Evolutionary conservation across 2,888 invertebrate genomes (phyloP).

Genomic region (Aquatica leii): DNA sequence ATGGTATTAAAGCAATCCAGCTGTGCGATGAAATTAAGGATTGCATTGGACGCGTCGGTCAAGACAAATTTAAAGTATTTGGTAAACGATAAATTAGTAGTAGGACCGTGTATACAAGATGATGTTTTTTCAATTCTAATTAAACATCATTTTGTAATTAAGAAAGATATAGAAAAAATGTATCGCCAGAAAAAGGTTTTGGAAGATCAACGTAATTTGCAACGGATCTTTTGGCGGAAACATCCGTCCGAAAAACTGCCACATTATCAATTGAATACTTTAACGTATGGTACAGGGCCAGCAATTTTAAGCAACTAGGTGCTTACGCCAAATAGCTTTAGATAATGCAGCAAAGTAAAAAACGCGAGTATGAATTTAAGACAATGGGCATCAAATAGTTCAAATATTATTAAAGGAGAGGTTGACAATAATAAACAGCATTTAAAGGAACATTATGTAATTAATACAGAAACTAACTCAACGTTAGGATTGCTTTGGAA

Average conservation of each 20-base stretch:
- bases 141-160: conserved; percentile 3
- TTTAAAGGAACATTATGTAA: background rate
- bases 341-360: background rate
- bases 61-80: background rate
- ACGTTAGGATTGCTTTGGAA: conserved; percentile 20
- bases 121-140: conserved; percentile 5
- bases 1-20: too few species aligned
- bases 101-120: too few species aligned
- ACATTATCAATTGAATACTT: background rate
- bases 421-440: conserved; percentile 1
- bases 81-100: too few species aligned
- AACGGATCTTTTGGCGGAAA: background rate
- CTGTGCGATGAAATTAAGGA: conserved; percentile 3
- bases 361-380: conserved; percentile 1
- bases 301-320: conserved; percentile 3
- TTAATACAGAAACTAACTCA: conserved; percentile 17
- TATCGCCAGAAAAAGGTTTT: background rate
- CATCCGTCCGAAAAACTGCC: background rate
- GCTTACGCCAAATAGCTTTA: too few species aligned
- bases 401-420: background rate
- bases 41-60: conserved; percentile 1
- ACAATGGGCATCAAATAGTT: conserved; percentile 4
- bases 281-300: background rate
- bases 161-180: conserved; percentile 2
- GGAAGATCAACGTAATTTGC: too few species aligned